Conservation (phyloP, 2,113 vertebrate genomes). For the Passer domesticus region DNA sequence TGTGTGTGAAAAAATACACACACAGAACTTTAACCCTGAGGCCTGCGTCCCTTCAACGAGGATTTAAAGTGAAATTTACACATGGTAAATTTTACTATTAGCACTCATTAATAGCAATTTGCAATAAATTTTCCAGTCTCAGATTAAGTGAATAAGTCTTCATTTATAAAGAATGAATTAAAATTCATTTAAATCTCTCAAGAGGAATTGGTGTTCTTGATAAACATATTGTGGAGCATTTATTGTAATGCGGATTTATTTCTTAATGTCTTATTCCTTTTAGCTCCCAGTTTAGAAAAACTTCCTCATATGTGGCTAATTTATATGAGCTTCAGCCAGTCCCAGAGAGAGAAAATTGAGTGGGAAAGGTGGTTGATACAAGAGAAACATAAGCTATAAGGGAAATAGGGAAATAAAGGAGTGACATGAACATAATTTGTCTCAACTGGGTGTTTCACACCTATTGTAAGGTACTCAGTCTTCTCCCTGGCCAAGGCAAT, state of each 20-base stretch:
- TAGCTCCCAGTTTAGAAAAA: background rate
- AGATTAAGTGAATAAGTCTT: background rate
- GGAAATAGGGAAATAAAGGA: conserved; percentile 6
- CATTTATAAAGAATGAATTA: background rate
- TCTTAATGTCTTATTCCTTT: background rate
- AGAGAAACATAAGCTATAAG: background rate
- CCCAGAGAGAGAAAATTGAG: background rate
- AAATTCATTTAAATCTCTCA: background rate
- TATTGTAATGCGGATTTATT: background rate
- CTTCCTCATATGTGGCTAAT: background rate
- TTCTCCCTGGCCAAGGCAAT: background rate
- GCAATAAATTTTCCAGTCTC: background rate
- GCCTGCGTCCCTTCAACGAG: background rate
- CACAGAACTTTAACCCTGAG: background rate
- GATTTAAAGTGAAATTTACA: background rate
- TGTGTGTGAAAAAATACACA: background rate
- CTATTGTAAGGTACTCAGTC: background rate
- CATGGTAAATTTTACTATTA: background rate
- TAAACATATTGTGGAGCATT: background rate
- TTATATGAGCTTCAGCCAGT: background rate
- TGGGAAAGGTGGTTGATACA: background rate
- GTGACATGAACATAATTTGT: conserved; percentile 7
- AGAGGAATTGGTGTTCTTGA: background rate
- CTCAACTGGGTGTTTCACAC: conserved; percentile 7
- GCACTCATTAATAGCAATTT: background rate